Evolutionary conservation across 2,888 invertebrate species (phyloP).

Genomic region (Selenia dentaria): DNA sequence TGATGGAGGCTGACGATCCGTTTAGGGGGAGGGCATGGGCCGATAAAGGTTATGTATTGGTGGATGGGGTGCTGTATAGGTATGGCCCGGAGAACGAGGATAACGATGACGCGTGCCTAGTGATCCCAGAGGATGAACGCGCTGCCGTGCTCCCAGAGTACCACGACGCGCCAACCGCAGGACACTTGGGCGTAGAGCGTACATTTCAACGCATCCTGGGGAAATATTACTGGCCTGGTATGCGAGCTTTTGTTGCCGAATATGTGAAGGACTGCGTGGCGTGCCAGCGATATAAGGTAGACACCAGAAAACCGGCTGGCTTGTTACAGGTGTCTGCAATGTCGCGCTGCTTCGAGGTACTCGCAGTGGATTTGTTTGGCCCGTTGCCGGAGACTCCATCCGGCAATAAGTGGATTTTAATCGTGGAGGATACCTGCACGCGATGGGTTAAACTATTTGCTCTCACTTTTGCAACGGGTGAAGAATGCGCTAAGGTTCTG

Average conservation of each 20-base stretch:
- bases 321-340: too few relatives aligned
- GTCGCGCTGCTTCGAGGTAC: too few relatives aligned
- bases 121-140: neutral
- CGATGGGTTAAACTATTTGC: too few relatives aligned
- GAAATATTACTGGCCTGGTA: neutral
- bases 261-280: neutral
- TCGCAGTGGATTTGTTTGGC: too few relatives aligned
- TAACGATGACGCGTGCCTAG: neutral
- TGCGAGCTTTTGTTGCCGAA: neutral
- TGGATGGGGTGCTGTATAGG: neutral
- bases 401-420: too few relatives aligned
- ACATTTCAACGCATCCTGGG: neutral
- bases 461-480: too few relatives aligned
- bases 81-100: neutral
- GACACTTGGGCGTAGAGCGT: neutral
- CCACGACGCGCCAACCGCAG: neutral
- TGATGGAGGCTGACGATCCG: neutral
- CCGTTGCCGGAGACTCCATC: too few relatives aligned
- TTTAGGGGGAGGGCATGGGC: neutral
- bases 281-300: too few relatives aligned
- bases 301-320: too few relatives aligned
- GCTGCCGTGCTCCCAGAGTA: neutral
- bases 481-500: too few relatives aligned
- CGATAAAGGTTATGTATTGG: neutral
- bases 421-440: too few relatives aligned